phyloP scores from a whole-genome alignment of 2,888 invertebrate genomes.

The Eupithecia subfuscata region DNA sequence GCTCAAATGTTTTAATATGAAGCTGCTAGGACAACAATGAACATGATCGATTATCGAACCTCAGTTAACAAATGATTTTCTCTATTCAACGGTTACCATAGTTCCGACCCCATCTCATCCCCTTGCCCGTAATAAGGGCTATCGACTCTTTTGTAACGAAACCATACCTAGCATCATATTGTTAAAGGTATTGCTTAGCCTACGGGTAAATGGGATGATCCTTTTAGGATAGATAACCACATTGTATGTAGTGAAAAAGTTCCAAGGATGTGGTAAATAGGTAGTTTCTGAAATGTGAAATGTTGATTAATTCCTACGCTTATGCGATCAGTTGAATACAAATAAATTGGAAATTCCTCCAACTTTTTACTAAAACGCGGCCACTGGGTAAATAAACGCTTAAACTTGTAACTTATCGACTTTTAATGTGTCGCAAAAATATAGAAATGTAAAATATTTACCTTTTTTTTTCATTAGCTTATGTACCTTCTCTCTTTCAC shows the following conservation, averaged over 20 bases:
- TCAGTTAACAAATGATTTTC: conserved; percentile 27
- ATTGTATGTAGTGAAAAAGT: conserved; percentile 1
- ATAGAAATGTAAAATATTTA: not conserved
- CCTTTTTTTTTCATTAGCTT: not conserved
- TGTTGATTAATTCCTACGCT: not conserved
- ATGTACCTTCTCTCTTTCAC: not conserved
- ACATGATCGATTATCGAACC: conserved; percentile 4
- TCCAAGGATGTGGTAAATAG: not conserved
- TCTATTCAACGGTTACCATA: conserved; percentile 30
- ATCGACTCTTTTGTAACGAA: conserved; percentile 29
- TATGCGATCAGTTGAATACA: not conserved
- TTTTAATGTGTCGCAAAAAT: not conserved
- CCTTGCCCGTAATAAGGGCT: conserved; percentile 21
- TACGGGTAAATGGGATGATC: conserved; percentile 6
- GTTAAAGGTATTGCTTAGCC: conserved; percentile 14
- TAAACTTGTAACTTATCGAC: not conserved
- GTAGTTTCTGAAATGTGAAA: not conserved
- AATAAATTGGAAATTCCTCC: not conserved
- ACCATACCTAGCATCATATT: conserved; percentile 24
- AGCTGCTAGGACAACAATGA: conserved; percentile 7
- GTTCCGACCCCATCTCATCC: conserved; percentile 25
- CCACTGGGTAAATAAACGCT: not conserved
- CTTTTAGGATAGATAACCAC: not conserved
- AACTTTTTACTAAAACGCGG: not conserved
- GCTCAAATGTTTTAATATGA: not conserved